These are phyloP conservation scores for Anoplius nigerrimus DNA, from an alignment of 2,888 invertebrate species.

Conservation along the genomic window DNA sequence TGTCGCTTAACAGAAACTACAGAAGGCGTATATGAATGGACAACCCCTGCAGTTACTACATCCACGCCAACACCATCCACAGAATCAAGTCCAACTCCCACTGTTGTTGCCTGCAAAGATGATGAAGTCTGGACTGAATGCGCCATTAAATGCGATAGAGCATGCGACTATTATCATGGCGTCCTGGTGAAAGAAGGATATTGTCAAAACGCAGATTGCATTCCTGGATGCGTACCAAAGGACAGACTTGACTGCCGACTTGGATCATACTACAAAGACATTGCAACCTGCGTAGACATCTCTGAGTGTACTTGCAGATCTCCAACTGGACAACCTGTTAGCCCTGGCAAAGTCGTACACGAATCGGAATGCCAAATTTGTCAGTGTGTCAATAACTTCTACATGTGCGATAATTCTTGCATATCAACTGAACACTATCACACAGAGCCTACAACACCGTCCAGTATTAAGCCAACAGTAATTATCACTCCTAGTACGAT, in stretches of 20 bases:
- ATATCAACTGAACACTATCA: conserved; percentile 22
- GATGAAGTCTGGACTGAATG: conserved; percentile 82
- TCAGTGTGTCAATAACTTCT: conserved; percentile 87
- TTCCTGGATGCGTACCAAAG: conserved; percentile 59
- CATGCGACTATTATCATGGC: conserved; percentile 82
- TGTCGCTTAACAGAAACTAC: conserved; percentile 74
- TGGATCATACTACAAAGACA: conserved; percentile 83
- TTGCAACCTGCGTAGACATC: conserved; percentile 82
- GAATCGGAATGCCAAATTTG: conserved; percentile 83
- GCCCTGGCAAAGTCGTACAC: conserved; percentile 82
- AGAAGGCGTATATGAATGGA: conserved; percentile 31
- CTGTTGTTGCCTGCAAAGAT: conserved; percentile 46
- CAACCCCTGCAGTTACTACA: background rate
- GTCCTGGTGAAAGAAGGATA: conserved; percentile 58
- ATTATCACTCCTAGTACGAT: conserved; percentile 56
- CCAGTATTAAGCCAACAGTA: conserved; percentile 4
- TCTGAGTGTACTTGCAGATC: conserved; percentile 87
- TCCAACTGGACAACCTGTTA: conserved; percentile 80
- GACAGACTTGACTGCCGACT: conserved; percentile 76
- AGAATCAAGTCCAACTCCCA: conserved; percentile 25
- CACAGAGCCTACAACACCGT: conserved; percentile 12
- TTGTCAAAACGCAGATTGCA: conserved; percentile 70
- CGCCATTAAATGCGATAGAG: conserved; percentile 83
- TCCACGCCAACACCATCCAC: conserved; percentile 7
- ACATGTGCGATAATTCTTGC: conserved; percentile 82